Conservation (phyloP, 2,888 invertebrate genomes). For the Poecilobothrus nobilitatus region DNA sequence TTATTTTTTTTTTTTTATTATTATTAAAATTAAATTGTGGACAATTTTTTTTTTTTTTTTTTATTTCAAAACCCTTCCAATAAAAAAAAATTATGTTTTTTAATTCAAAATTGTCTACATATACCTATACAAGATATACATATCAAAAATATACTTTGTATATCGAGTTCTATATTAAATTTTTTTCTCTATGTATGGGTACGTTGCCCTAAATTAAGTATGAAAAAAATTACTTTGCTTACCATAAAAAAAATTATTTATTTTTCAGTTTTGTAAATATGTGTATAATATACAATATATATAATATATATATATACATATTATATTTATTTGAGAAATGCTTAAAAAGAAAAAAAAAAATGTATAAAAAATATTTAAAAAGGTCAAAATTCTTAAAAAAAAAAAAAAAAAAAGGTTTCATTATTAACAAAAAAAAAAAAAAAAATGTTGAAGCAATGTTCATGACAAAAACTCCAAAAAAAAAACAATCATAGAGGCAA, state of each 20-base stretch:
- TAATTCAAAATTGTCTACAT: not conserved
- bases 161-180: not conserved
- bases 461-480: not conserved
- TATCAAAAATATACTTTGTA: not conserved
- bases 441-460: not conserved
- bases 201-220: constrained; percentile 4
- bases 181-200: not conserved
- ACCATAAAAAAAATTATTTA: not conserved
- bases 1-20: not conserved
- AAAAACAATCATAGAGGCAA: constrained; percentile 1
- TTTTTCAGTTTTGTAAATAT: not conserved
- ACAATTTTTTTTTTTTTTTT: not conserved
- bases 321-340: constrained; percentile 1
- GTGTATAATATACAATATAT: too few relatives aligned
- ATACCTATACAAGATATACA: not conserved
- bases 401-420: not conserved
- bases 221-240: constrained; percentile 1
- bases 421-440: constrained; percentile 1
- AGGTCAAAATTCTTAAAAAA: constrained; percentile 2
- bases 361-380: not conserved
- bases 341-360: not conserved
- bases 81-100: not conserved
- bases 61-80: not conserved
- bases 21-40: not conserved
- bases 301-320: not conserved